Evolutionary conservation across 2,888 invertebrate genomes (phyloP), one percentile per base, ranked within the genome.

Genomic region (Heliconius ethilla): DNA sequence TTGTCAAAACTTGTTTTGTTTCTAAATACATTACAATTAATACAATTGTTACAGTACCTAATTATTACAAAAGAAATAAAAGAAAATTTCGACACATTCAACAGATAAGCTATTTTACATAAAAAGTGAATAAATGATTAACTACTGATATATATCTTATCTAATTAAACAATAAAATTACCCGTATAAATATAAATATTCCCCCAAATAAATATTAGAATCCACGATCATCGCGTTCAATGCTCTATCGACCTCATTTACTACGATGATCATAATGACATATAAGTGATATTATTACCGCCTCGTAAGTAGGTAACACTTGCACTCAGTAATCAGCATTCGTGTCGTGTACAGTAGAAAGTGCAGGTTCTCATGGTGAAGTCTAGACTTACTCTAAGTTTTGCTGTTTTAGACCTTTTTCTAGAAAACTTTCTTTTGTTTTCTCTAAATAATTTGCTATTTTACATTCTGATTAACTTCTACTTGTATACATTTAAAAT

Each of bases 41-140:
- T 29, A 29, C 29, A 29, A 29, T 29, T 29, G 29, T 22, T 67
- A 78, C 77, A 75, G 45, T 67, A 51, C 22, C 37, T 37, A 37
- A 37, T 18, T 59, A 77, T 45, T 66, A 70, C 65, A 77, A 70
- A 79, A 75, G 62, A 40, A 66, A 22, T 70, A 6, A 75, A 73
- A 66, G 63, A 29, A 77, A 74, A 77, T 77, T 74, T 15, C 63
- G 22, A 67, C 75, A 63, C 73, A 75, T 77, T 79, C 37, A 70
- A 75, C 65, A 76, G 74, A 75, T 77, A 75, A 75, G 29, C 13
- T 25, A 6, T 62, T 62, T 62, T 3, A 3, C 3, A 29, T 3
- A 29, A 29, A 29, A 2, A 29, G 3, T 55, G n/a, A 55, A 22
- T 7, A 55, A 55, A 37, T 37, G 7, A 9, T 37, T 37, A 37